These are phyloP conservation scores for Lepisosteus osseus DNA, from an alignment of 2,113 vertebrate genomes.

Conservation along the genomic window DNA sequence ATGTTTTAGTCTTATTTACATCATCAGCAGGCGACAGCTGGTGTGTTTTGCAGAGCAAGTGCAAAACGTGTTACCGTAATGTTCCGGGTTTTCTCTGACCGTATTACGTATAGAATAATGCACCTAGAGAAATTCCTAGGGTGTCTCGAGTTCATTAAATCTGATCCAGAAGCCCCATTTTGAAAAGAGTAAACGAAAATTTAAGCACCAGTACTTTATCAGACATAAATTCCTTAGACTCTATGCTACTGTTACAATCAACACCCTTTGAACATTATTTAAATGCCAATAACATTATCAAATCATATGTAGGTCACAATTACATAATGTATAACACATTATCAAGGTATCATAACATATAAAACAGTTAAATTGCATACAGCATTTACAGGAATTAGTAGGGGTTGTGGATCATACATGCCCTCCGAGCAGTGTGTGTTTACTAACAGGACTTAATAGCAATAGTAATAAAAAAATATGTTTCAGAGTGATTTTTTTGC, in stretches of 20 bases:
- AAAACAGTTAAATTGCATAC: not conserved
- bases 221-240: too few species aligned
- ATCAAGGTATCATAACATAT: too few species aligned
- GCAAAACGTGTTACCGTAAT: too few species aligned
- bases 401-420: not conserved
- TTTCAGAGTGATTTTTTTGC: not conserved
- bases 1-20: not conserved
- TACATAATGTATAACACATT: too few species aligned
- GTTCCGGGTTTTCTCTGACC: not conserved
- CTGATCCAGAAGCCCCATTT: not conserved
- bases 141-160: not conserved
- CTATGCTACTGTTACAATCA: too few species aligned
- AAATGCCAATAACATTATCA: too few species aligned
- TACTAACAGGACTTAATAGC: too few species aligned
- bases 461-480: not conserved
- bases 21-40: slow-evolving; percentile 27
- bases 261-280: too few species aligned
- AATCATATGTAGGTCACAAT: too few species aligned
- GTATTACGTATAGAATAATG: not conserved
- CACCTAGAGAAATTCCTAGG: not conserved
- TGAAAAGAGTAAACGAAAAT: not conserved
- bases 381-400: not conserved
- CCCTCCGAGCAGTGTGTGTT: not conserved
- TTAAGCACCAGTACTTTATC: too few species aligned
- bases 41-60: too few species aligned